phyloP scores from a whole-genome alignment of 2,888 invertebrate genomes.

The Globia sparganii region DNA sequence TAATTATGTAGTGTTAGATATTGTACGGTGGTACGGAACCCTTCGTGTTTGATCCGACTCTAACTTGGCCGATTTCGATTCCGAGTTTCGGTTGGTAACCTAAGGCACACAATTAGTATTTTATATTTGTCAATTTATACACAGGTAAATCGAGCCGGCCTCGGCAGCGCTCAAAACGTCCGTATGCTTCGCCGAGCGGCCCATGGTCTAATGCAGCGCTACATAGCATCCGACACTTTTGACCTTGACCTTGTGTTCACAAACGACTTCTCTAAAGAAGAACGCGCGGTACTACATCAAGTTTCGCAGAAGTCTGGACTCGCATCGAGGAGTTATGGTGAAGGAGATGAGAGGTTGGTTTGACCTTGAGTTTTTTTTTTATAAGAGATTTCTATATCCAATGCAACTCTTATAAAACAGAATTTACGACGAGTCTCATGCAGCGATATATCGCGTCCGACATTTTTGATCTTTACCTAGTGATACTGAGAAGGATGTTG shows the following conservation, averaged over 20 bases:
- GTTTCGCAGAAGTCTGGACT: conserved; percentile 85
- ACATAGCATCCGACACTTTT: conserved; percentile 79
- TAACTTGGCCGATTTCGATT: too few relatives aligned
- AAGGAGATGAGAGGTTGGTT: conserved; percentile 77
- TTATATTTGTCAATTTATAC: neutral
- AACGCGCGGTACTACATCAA: conserved; percentile 91
- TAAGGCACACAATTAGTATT: too few relatives aligned
- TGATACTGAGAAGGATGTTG: too few relatives aligned
- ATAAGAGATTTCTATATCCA: too few relatives aligned
- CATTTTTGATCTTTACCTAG: too few relatives aligned
- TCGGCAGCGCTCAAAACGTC: conserved; percentile 77
- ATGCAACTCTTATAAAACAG: too few relatives aligned
- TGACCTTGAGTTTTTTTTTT: neutral
- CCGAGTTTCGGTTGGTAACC: too few relatives aligned
- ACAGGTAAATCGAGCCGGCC: conserved; percentile 84
- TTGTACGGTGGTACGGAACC: too few relatives aligned
- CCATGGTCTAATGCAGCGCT: conserved; percentile 77
- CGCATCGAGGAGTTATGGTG: conserved; percentile 89
- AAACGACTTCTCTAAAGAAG: conserved; percentile 91
- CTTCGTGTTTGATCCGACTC: too few relatives aligned
- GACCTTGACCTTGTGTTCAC: conserved; percentile 90
- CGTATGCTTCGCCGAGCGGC: conserved; percentile 75
- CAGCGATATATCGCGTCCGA: neutral
- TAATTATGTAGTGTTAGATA: too few relatives aligned
- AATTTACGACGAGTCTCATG: neutral